A percentile compares a stretch with the other conserved stretches of the same genome.
Evolutionary conservation across 1,140 invertebrate genomes (phyloP).

Genomic region (Brachionus asplanchnoidis): DNA sequence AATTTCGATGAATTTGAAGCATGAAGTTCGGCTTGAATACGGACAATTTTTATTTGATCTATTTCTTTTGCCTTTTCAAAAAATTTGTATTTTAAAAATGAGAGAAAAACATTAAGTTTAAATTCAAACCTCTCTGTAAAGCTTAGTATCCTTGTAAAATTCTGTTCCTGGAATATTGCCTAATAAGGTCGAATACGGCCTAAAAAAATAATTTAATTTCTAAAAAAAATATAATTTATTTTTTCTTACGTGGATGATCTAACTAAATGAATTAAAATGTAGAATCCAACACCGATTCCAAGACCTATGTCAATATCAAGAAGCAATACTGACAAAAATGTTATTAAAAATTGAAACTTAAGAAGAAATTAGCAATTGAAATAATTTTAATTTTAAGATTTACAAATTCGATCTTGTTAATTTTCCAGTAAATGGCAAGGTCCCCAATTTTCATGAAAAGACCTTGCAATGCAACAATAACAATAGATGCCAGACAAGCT

Average conservation of each 20-base stretch:
- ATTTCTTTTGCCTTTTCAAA: slow-evolving; percentile 16
- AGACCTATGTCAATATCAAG: slow-evolving; percentile 43
- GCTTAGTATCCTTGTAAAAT: slow-evolving; percentile 35
- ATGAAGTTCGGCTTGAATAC: background rate
- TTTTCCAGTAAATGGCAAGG: slow-evolving; percentile 48
- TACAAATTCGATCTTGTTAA: slow-evolving; percentile 52
- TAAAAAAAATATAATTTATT: background rate
- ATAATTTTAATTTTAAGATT: background rate
- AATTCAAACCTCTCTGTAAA: slow-evolving; percentile 31
- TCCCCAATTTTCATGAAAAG: slow-evolving; percentile 57
- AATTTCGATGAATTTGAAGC: background rate
- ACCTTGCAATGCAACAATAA: slow-evolving; percentile 58
- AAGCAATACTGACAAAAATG: slow-evolving; percentile 40
- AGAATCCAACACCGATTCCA: slow-evolving; percentile 46
- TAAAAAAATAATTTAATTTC: background rate
- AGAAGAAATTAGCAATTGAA: slow-evolving; percentile 18
- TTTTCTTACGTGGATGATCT: slow-evolving; percentile 58
- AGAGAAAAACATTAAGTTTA: background rate
- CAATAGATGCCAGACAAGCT: slow-evolving; percentile 55
- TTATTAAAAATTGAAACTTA: slow-evolving; percentile 44
- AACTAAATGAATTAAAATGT: slow-evolving; percentile 41
- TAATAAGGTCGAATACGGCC: slow-evolving; percentile 27
- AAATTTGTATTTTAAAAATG: background rate
- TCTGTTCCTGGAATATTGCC: slow-evolving; percentile 42
- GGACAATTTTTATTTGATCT: background rate